phyloP scores from a whole-genome alignment of 1,140 invertebrate genomes.

The Choristoneura fumiferana region DNA sequence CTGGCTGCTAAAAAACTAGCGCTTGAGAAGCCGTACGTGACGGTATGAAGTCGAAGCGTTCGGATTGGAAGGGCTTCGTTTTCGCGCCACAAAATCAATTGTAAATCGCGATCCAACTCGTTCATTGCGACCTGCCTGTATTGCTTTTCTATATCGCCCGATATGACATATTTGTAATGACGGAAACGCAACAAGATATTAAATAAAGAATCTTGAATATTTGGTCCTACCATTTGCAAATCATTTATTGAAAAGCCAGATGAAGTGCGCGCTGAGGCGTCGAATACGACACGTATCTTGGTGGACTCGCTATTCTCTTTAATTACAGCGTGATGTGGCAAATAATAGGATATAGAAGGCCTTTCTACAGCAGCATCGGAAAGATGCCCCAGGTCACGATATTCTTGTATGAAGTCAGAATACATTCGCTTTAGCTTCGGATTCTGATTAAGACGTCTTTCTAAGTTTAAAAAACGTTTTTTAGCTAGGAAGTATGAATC shows the following conservation, averaged over 20 bases:
- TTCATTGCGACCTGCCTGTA: neutral
- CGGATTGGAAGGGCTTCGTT: neutral
- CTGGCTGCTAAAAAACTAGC: neutral
- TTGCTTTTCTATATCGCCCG: neutral
- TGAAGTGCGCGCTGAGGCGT: too few species aligned
- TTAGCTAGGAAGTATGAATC: neutral
- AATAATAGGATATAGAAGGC: too few species aligned
- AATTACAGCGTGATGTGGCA: too few species aligned
- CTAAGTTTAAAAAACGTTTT: neutral
- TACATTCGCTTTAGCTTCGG: too few species aligned
- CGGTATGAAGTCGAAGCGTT: neutral
- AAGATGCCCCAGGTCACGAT: too few species aligned
- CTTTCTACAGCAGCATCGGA: too few species aligned
- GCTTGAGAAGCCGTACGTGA: neutral
- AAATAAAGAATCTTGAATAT: neutral
- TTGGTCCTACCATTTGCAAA: neutral
- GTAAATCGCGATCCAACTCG: neutral
- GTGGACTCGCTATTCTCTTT: too few species aligned
- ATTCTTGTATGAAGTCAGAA: too few species aligned
- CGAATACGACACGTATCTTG: too few species aligned
- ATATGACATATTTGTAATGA: neutral
- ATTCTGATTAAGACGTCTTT: neutral
- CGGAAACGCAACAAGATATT: neutral
- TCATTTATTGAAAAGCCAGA: too few species aligned
- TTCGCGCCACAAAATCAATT: neutral